phyloP scores from a whole-genome alignment of 2,113 vertebrate genomes.

The Agapornis roseicollis region DNA sequence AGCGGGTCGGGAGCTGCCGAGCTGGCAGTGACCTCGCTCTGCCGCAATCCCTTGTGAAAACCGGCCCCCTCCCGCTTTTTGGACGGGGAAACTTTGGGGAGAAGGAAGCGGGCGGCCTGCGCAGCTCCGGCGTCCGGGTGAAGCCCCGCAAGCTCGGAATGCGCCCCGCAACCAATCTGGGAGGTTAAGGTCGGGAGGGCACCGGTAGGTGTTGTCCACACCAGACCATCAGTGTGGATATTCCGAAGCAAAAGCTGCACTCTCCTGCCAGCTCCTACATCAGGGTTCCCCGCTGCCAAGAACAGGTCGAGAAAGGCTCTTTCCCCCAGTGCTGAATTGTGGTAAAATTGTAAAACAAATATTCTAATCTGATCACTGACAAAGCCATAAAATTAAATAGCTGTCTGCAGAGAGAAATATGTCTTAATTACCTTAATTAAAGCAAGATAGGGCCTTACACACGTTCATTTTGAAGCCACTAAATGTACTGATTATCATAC shows the following conservation, averaged over 20 bases:
- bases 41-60: not conserved
- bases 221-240: not conserved
- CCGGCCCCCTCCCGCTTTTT: not conserved
- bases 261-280: not conserved
- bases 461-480: conserved; percentile 39
- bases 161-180: not conserved
- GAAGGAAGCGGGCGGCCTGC: not conserved
- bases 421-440: conserved; percentile 72
- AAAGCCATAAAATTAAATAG: conserved; percentile 67
- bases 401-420: conserved; percentile 61
- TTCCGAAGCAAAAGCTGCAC: not conserved
- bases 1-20: not conserved
- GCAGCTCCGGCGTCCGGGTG: not conserved
- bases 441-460: conserved; percentile 41
- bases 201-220: not conserved
- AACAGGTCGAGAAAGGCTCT: not conserved
- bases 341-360: conserved; percentile 54
- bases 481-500: conserved; percentile 59
- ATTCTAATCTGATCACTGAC: conserved; percentile 55
- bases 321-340: not conserved
- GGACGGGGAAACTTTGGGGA: not conserved
- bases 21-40: not conserved
- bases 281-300: not conserved
- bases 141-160: not conserved
- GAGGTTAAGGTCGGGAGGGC: not conserved